Conservation (phyloP, 1,140 invertebrate genomes). For the Bombus breviceps region DNA sequence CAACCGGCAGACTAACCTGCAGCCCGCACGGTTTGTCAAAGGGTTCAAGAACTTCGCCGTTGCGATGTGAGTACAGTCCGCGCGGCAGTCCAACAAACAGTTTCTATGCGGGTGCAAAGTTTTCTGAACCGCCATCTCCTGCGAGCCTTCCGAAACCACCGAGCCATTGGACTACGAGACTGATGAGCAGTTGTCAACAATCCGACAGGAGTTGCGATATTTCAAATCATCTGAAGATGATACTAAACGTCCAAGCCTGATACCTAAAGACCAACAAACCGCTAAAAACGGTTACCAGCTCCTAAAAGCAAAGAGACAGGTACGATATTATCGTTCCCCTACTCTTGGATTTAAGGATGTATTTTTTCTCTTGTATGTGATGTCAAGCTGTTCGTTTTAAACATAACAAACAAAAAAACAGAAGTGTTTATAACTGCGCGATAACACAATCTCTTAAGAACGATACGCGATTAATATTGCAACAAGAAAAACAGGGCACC, state of each 20-base stretch:
- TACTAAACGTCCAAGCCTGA: slow-evolving; percentile 85
- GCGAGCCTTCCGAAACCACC: slow-evolving; percentile 85
- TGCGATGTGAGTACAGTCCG: slow-evolving; percentile 68
- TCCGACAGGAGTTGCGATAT: slow-evolving; percentile 73
- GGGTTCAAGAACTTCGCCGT: slow-evolving; percentile 67
- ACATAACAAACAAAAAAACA: not conserved
- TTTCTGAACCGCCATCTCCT: slow-evolving; percentile 85
- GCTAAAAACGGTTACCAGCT: slow-evolving; percentile 44
- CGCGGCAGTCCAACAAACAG: slow-evolving; percentile 80
- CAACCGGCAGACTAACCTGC: slow-evolving; percentile 68
- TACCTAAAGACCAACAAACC: slow-evolving; percentile 59
- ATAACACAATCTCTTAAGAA: slow-evolving; percentile 47
- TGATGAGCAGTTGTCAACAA: slow-evolving; percentile 70
- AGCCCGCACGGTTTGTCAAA: slow-evolving; percentile 71
- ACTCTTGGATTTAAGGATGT: slow-evolving; percentile 32
- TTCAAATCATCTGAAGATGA: slow-evolving; percentile 83
- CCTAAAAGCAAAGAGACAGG: slow-evolving; percentile 39
- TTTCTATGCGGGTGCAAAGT: slow-evolving; percentile 86
- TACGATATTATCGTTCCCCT: slow-evolving; percentile 42
- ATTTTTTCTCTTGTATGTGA: slow-evolving; percentile 36
- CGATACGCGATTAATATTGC: slow-evolving; percentile 29
- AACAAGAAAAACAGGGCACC: slow-evolving; percentile 45
- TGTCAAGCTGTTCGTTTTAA: slow-evolving; percentile 50
- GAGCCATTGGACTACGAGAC: slow-evolving; percentile 81
- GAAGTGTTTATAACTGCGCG: slow-evolving; percentile 50